Conservation (phyloP, 2,888 invertebrate genomes). For the Sarcophaga variegata region DNA sequence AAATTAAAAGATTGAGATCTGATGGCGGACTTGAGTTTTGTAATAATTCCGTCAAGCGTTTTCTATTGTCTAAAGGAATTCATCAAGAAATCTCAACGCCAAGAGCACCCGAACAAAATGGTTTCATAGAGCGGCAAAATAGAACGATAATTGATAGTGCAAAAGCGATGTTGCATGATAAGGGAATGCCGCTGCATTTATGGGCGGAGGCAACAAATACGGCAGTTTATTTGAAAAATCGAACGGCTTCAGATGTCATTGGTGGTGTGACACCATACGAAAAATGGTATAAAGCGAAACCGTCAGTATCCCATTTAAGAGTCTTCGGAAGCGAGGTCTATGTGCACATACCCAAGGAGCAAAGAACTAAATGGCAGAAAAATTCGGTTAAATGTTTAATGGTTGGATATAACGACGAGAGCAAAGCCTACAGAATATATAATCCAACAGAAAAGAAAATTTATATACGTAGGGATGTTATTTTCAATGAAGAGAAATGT, state of each 20-base stretch:
- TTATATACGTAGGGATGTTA: too few species aligned
- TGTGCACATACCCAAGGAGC: conserved; percentile 53
- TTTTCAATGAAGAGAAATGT: too few species aligned
- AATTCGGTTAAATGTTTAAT: conserved; percentile 59
- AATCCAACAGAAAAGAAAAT: neutral
- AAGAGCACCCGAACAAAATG: conserved; percentile 52
- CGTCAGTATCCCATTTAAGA: conserved; percentile 31
- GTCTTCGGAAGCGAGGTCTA: conserved; percentile 45
- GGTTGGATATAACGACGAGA: conserved; percentile 52
- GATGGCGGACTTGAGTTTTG: conserved; percentile 65
- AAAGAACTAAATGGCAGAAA: conserved; percentile 64
- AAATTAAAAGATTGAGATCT: conserved; percentile 58
- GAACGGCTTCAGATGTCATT: conserved; percentile 30
- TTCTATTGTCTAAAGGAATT: conserved; percentile 44
- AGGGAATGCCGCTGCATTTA: conserved; percentile 1
- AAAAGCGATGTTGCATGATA: conserved; percentile 37
- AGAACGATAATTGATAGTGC: conserved; percentile 47
- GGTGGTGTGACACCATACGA: conserved; percentile 40
- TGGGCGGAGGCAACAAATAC: conserved; percentile 51
- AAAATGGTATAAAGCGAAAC: conserved; percentile 43
- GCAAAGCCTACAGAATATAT: conserved; percentile 48
- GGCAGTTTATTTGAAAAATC: conserved; percentile 47
- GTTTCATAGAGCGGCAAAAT: conserved; percentile 50
- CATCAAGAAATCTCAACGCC: conserved; percentile 55
- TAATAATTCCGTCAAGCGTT: conserved; percentile 39